Evolutionary conservation across 2,797 vertebrate species (phyloP).

Genomic region (Pangasius djambal): DNA sequence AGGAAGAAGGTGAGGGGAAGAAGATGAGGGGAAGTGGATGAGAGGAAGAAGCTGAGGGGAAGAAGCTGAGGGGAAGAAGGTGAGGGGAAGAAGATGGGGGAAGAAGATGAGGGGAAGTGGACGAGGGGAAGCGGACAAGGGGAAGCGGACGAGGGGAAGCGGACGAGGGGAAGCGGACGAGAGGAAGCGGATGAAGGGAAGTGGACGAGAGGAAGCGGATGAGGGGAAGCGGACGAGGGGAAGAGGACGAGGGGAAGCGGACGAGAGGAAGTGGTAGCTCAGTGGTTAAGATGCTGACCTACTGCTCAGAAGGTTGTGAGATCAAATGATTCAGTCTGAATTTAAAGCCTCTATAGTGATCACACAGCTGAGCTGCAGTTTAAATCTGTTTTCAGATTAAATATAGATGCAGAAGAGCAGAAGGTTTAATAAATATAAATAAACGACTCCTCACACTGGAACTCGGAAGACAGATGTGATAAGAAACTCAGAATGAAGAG

Average conservation of each 20-base stretch:
- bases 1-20: rapidly evolving
- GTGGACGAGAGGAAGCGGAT: too few relatives aligned
- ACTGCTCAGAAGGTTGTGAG: not conserved
- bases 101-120: too few relatives aligned
- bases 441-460: not conserved
- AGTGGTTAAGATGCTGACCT: not conserved
- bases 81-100: rapidly evolving
- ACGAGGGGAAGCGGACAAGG: too few relatives aligned
- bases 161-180: too few relatives aligned
- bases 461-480: not conserved
- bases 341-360: not conserved
- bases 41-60: too few relatives aligned
- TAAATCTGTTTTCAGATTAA: not conserved
- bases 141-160: rapidly evolving
- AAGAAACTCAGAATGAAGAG: not conserved
- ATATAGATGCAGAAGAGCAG: not conserved
- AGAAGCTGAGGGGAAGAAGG: rapidly evolving
- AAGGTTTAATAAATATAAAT: not conserved
- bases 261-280: not conserved
- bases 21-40: too few relatives aligned
- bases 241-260: too few relatives aligned
- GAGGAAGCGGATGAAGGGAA: too few relatives aligned
- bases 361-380: not conserved
- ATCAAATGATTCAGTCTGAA: not conserved
- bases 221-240: too few relatives aligned